phyloP scores from a whole-genome alignment of 2,113 vertebrate species.

The Pogona vitticeps region DNA sequence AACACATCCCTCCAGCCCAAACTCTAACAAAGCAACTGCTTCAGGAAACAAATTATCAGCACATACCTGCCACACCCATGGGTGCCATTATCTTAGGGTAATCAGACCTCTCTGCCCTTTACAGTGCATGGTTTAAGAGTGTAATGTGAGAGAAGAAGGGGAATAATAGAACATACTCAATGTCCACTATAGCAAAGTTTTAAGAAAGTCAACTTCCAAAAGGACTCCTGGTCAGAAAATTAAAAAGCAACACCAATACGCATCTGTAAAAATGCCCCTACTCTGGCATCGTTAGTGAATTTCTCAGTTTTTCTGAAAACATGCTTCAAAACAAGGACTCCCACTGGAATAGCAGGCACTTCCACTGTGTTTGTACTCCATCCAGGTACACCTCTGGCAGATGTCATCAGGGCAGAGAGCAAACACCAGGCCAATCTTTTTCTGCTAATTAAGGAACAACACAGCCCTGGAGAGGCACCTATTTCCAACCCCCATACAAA shows the following conservation, averaged over 20 bases:
- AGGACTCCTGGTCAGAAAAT: not conserved
- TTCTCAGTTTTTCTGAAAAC: not conserved
- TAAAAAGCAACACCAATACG: not conserved
- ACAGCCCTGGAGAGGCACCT: not conserved
- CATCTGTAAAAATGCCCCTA: not conserved
- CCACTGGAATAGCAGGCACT: not conserved
- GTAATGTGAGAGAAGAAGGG: conserved; percentile 53
- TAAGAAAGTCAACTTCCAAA: not conserved
- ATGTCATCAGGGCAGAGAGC: conserved; percentile 24
- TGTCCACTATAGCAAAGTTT: not conserved
- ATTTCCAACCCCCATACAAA: conserved; percentile 11
- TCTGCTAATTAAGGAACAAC: conserved; percentile 13
- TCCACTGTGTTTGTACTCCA: conserved; percentile 11
- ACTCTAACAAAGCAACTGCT: conserved; percentile 28
- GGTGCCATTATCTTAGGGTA: conserved; percentile 60
- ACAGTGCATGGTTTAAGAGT: conserved; percentile 54
- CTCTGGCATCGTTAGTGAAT: not conserved
- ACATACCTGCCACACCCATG: conserved; percentile 50
- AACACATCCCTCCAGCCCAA: conserved; percentile 18
- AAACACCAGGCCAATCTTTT: conserved; percentile 26
- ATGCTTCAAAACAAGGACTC: conserved; percentile 5
- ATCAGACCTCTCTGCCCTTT: conserved; percentile 39
- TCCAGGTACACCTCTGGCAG: conserved; percentile 7
- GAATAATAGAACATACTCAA: conserved; percentile 27
- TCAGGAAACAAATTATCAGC: conserved; percentile 34